A percentile compares a stretch with the other conserved stretches of the same genome.
phyloP scores from a whole-genome alignment of 2,888 invertebrate genomes.

The Noctua pronuba region DNA sequence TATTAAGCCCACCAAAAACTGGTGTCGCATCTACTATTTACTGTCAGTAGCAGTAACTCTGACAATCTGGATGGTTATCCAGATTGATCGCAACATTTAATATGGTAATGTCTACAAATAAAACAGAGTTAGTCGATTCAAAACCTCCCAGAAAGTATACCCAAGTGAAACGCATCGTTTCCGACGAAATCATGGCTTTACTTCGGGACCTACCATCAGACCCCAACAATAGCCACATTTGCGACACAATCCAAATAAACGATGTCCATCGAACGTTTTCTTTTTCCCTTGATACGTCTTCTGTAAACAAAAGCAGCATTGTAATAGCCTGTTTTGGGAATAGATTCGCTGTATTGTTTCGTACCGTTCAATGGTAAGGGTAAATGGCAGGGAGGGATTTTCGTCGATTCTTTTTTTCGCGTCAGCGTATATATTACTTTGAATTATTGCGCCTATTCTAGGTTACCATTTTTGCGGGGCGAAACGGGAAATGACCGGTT shows the following conservation, averaged over 20 bases:
- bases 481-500: constrained; percentile 63
- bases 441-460: constrained; percentile 66
- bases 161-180: constrained; percentile 46
- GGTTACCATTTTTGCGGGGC: constrained; percentile 50
- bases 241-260: constrained; percentile 71
- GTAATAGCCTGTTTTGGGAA: constrained; percentile 68
- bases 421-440: constrained; percentile 68
- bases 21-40: neutral
- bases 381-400: constrained; percentile 64
- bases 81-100: constrained; percentile 41
- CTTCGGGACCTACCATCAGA: constrained; percentile 44
- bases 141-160: constrained; percentile 42
- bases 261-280: constrained; percentile 75
- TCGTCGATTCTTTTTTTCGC: constrained; percentile 66
- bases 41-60: neutral
- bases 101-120: constrained; percentile 49
- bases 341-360: constrained; percentile 68
- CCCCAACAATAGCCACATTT: constrained; percentile 67
- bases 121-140: constrained; percentile 39
- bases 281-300: constrained; percentile 70
- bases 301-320: constrained; percentile 76
- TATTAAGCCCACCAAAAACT: neutral
- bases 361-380: constrained; percentile 54
- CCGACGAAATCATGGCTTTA: constrained; percentile 50
- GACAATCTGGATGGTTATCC: constrained; percentile 11